phyloP scores from a whole-genome alignment of 2,888 invertebrate species.

The Trissolcus japonicus region DNA sequence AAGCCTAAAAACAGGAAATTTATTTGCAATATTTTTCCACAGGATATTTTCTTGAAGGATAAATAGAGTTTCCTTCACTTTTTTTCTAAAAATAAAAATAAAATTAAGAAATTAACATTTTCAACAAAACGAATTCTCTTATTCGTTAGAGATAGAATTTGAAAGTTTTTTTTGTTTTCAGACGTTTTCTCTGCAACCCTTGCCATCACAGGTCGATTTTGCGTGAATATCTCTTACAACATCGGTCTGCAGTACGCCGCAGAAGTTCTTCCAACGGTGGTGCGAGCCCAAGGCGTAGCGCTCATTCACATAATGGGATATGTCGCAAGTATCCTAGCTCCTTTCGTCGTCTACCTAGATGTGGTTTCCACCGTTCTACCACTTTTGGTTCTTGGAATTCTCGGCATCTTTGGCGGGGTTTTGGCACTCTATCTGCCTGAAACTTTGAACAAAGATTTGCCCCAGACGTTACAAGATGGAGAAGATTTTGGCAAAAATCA shows the following conservation, averaged over 20 bases:
- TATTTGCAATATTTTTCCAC: neutral
- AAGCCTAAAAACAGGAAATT: neutral
- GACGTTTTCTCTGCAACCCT: conserved; percentile 85
- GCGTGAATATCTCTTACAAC: conserved; percentile 92
- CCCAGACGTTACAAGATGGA: conserved; percentile 90
- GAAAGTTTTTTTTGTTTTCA: conserved; percentile 66
- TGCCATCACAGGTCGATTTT: conserved; percentile 89
- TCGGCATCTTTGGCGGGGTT: conserved; percentile 86
- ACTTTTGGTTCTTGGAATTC: conserved; percentile 85
- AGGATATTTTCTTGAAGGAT: neutral
- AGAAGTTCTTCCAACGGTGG: conserved; percentile 90
- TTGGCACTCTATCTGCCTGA: conserved; percentile 90
- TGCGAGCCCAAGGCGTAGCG: conserved; percentile 90
- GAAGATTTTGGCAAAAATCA: conserved; percentile 90
- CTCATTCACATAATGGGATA: conserved; percentile 93
- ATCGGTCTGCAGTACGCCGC: conserved; percentile 94
- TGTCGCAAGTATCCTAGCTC: conserved; percentile 88
- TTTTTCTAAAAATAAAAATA: neutral
- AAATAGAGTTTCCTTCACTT: too few species aligned
- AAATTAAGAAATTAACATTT: too few species aligned
- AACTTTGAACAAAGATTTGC: conserved; percentile 89
- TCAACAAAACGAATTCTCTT: too few species aligned
- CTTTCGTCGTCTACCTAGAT: conserved; percentile 89
- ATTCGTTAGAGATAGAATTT: neutral
- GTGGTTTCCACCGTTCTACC: conserved; percentile 85